Base-by-base conservation (phyloP, 2,888 invertebrate species). In the Ormia ochracea region DNA sequence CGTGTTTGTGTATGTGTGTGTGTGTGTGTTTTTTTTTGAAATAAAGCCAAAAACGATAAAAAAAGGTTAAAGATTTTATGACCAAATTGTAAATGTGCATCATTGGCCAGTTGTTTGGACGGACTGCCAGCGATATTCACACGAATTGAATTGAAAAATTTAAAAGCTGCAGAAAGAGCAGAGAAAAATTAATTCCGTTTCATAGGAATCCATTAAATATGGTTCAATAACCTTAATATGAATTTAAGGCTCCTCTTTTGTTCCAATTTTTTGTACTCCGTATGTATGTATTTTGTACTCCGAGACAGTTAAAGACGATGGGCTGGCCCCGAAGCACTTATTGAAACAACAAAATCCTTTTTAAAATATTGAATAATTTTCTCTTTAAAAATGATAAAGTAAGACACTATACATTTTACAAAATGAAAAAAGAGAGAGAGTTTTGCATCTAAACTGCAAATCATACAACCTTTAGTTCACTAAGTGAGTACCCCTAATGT, bases 41-140 rank as follows among this genome's bases (percentile, higher is more conserved):
- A 84, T 84, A 36, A 84, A 84, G 45, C 83, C 84, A 56, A 87
- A n/a, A 86, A 31, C 86, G 82, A 66, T 85, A 85, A 1, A 86
- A 63, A 80, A 83, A 87, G 1, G 84, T 85, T n/a, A 14, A 83
- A 79, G 6, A 81, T 82, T 43, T 26, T 83, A 23, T 38, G 45
- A 28, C 26, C 33, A 54, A 65, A 45, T 26, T 70, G 54, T 31
- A 82, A 45, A 41, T 78, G 78, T 36, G 74, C 70, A 41, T 79
- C 33, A 28, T 68, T 70, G 26, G 56, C 59, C 14, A n/a, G n/a
- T n/a, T n/a, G 58, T 78, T 23, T 74, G 66, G 26, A 81, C 54
- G 10, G 75, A 82, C 83, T 86, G 86, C 85, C 84, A 86, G 75
- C 83, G 84, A 5, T 75, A 58, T 45, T 78, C 81, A 43, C 83